Base-by-base conservation (phyloP, 2,888 invertebrate genomes). In the Dasysyrphus albostriatus region DNA sequence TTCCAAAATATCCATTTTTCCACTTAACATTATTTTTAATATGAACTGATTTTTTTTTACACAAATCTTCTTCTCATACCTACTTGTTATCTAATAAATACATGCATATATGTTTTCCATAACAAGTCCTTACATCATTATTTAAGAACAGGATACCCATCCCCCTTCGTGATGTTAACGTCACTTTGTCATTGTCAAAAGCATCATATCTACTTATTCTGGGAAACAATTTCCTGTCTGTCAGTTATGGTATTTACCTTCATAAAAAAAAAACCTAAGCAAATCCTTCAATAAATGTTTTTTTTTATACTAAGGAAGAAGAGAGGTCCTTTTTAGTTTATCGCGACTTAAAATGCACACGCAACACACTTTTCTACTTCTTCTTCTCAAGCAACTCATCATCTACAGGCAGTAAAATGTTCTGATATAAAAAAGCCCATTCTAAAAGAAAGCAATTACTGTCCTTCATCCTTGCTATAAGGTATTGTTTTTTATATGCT, bases 401-500 rank as follows among this genome's bases (percentile, higher is more conserved):
- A 58, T 63, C 56, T 24, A 34, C 5, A 29, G 37, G 56, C 34
- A 44, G 49, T 10, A 63, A 47, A 70, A 47, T 12, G 34, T 44
- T 37, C 10, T 7, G 12, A 65, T 34, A 8, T 49, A 42, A 14
- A 24, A 42, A 19, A 34, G 10, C 12, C 14, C 19, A 1, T 14
- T 7, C 65, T 72, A 72, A 84, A 84, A 84, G 65, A 76, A 72
- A 84, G 59, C 76, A 81, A 84, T 84, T 84, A 81, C 70, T 80
- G 80, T 58, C 80, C 75, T 75, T 80, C 61, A 72, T 75, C 80
- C 59, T 69, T 54, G 79, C 70, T 65, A 24, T 24, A 75, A 32
- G 39, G 70, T 72, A 49, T 39, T 58, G 65, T 81, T 72, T 56
- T 61, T 2, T 24, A 24, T 24, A 61, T 69, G 59, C 77, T 32